Evolutionary conservation across 2,888 invertebrate species (phyloP), one percentile per base, ranked within the genome.

Genomic region (Neoascia interrupta): DNA sequence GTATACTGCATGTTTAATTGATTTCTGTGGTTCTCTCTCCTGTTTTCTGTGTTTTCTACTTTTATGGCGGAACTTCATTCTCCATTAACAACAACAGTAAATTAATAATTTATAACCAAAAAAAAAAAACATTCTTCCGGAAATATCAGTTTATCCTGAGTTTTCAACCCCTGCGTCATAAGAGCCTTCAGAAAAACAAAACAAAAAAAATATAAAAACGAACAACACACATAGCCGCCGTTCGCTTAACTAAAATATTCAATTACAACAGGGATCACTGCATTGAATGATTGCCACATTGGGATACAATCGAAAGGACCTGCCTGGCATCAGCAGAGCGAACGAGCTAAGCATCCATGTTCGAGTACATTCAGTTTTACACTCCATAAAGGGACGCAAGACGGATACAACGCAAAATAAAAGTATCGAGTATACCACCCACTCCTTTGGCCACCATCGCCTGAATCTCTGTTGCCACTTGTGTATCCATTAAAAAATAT

Each of bases 241-340:
- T 18, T 53, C 53, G 43, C 37, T 43, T 43, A 69, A 43, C 58
- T 76, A 76, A 76, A 76, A 76, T 76, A 76, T 76, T 76, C 76
- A 76, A 76, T 76, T 76, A 76, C 76, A 76, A 64, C 45, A 53
- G 76, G 76, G 76, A 76, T 76, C 76, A 70, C 70, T 76, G 70
- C 70, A 76, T 70, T 70, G 70, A 76, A 76, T 76, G 76, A 76
- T 70, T 76, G 75, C 76, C 76, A 70, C 76, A 64, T 64, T 58
- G 76, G 76, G 63, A 69, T 53, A 51, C 45, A 41, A 43, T 21
- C 37, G 58, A 37, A 45, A 58, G 49, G 56, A 72, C 51, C 5
- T 36, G 8, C 3, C 31, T n/a, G 13, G n/a, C 43, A 37, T 8
- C 37, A 11, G 13, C 13, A 28, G 16, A 18, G 10, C 23, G 21